Base-by-base conservation (phyloP, 2,888 invertebrate genomes). In the Lamellibrachia columna region DNA sequence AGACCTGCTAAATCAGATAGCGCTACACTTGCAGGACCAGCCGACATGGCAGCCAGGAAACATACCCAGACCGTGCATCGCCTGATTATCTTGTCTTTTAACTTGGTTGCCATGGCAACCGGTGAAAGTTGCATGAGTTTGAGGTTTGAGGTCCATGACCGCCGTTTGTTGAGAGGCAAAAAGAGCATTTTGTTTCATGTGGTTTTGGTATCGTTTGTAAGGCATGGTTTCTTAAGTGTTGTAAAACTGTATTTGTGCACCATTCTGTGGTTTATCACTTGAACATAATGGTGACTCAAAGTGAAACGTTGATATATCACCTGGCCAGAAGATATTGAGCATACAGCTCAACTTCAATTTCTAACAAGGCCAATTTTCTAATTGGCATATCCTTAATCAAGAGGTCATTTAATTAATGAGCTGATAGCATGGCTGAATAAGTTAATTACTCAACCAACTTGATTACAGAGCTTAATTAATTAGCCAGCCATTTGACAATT, bases 1-100 rank as follows among this genome's bases (percentile, higher is more conserved):
- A 75, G 22, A 75, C 75, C 75, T 75, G 75, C 75, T 75, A 75
- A 75, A 75, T 75, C 11, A 75, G 75, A 75, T 75, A 75, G 75
- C 40, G 40, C 75, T 75, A 11, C 75, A 75, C 6, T 75, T n/a
- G 15, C 75, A 75, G 75, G 75, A 75, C 75, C 40, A 40, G 40
- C 40, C 40, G 40, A 40, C 40, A 75, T 22, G 75, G 22, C 22
- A 15, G 75, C 75, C 6, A 22, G 22, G 75, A 75, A n/a, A 75
- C 22, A 22, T 11, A 40, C 40, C 40, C 40, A 75, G 75, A 15
- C 75, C n/a, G 22, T 6, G 75, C 15, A 75, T 75, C 22, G 22
- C 15, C 75, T 75, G 75, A 75, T 75, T 22, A 75, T 75, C 75
- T 75, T 75, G 75, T 75, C 15, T 75, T 75, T 75, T 75, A 75